Percentiles rank a stretch among this genome's conserved stretches.
These are phyloP conservation scores for Anseranas semipalmata DNA, from an alignment of 2,113 vertebrate genomes.

Conservation along the genomic window DNA sequence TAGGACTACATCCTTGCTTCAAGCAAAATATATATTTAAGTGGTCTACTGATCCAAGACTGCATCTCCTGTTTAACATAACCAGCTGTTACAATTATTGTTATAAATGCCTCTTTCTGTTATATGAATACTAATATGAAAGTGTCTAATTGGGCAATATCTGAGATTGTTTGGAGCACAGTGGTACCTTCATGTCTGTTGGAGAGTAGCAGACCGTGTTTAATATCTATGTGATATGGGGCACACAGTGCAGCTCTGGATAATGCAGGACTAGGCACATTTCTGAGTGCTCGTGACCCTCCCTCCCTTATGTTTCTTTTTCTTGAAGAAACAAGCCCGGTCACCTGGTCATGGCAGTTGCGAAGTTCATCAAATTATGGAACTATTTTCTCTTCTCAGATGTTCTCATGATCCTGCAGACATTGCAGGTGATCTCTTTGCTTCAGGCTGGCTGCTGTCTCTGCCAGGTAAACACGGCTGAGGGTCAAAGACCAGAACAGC, in stretches of 20 bases:
- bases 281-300: background rate
- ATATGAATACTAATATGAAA: background rate
- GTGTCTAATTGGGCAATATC: background rate
- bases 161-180: background rate
- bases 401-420: background rate
- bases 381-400: background rate
- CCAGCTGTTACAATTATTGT: background rate
- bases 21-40: background rate
- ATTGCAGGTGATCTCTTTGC: background rate
- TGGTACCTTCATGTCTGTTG: background rate
- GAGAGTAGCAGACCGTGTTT: background rate
- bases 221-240: rapidly evolving
- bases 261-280: background rate
- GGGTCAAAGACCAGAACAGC: background rate
- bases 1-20: background rate
- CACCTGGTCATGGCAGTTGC: background rate
- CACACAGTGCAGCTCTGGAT: background rate
- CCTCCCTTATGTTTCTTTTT: background rate
- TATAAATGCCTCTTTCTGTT: background rate
- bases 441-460: background rate
- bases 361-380: background rate
- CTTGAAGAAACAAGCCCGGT: background rate
- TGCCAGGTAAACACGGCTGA: background rate
- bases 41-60: background rate
- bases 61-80: background rate